Evolutionary conservation across 2,888 invertebrate genomes (phyloP), one percentile per base, ranked within the genome.

Genomic region (Cistogaster globosa): DNA sequence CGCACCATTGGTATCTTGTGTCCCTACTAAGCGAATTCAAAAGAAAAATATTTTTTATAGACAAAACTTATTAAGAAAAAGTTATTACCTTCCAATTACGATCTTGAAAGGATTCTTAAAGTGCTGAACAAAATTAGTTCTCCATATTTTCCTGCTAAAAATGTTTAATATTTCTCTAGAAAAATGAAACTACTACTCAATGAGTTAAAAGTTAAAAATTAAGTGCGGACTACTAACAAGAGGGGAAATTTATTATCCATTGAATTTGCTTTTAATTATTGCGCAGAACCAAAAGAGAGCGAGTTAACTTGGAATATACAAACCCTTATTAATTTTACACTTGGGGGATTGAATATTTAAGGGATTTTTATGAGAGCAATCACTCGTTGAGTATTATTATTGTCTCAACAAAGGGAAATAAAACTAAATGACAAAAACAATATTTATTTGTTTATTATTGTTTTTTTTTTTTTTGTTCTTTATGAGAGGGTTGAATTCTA

Each of bases 401-500:
- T 79, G 45, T 74, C 60, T 72, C 32, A 65, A 14, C 55, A 36
- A 75, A 55, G 65, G 58, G 65, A 45, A 65, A 67, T 53, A 62
- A 62, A 38, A 45, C 22, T 38, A 65, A 72, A 69, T 68, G 78
- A 53, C 58, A 75, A 65, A 55, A 63, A 67, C 62, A 75, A 68
- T 7, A 32, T 7, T 32, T n/a, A 51, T 7, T 62, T 20, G 38
- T 62, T 84, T n/a, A n/a, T 75, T 83, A 67, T 75, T 72, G 45
- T 58, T 71, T 36, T 42, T 67, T 71, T 36, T 42, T 67, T 68
- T 68, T 58, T n/a, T 32, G 60, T 51, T 58, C 53, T 20, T 78
- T 69, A 55, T n/a, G 4, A 74, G 84, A 86, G 87, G 87, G 88
- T 86, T 88, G 86, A 83, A 86, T 86, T 84, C 57, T 78, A 86